These are phyloP conservation scores for Lerema accius DNA, from an alignment of 1,140 invertebrate species.

Conservation along the genomic window DNA sequence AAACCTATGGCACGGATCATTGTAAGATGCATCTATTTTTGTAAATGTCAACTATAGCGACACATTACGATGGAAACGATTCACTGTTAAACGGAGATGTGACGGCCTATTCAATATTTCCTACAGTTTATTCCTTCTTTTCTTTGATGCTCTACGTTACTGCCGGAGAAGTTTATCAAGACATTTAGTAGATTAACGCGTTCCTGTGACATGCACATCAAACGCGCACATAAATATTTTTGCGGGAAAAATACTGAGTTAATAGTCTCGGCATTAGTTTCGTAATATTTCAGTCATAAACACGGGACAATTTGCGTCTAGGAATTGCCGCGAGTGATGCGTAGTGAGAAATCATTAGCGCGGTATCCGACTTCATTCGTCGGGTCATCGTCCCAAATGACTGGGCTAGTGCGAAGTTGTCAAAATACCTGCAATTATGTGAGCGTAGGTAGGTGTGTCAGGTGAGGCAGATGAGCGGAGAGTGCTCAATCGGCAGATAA, in stretches of 20 bases:
- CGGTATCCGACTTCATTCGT: slow-evolving; percentile 37
- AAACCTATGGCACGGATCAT: slow-evolving; percentile 9
- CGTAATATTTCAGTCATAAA: slow-evolving; percentile 37
- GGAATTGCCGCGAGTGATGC: slow-evolving; percentile 23
- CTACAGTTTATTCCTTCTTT: slow-evolving; percentile 66
- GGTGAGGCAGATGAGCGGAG: slow-evolving; percentile 36
- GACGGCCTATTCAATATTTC: slow-evolving; percentile 63
- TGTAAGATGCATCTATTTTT: slow-evolving; percentile 47
- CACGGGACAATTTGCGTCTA: neutral
- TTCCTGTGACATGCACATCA: slow-evolving; percentile 54
- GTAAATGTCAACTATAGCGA: slow-evolving; percentile 51
- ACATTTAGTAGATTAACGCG: slow-evolving; percentile 61
- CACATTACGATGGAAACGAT: slow-evolving; percentile 51
- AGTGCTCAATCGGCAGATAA: slow-evolving; percentile 70
- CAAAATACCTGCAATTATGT: slow-evolving; percentile 64
- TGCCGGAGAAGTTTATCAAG: slow-evolving; percentile 54
- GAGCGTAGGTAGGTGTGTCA: slow-evolving; percentile 48
- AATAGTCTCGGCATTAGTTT: slow-evolving; percentile 45
- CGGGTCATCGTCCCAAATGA: slow-evolving; percentile 57
- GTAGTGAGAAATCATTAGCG: slow-evolving; percentile 34
- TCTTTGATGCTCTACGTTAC: slow-evolving; percentile 70
- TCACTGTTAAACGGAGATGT: slow-evolving; percentile 60
- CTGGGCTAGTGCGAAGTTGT: slow-evolving; percentile 60
- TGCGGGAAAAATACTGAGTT: slow-evolving; percentile 57
- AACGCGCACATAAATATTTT: slow-evolving; percentile 64